Base-by-base conservation (phyloP, 2,797 vertebrate genomes). In the Myotis myotis region DNA sequence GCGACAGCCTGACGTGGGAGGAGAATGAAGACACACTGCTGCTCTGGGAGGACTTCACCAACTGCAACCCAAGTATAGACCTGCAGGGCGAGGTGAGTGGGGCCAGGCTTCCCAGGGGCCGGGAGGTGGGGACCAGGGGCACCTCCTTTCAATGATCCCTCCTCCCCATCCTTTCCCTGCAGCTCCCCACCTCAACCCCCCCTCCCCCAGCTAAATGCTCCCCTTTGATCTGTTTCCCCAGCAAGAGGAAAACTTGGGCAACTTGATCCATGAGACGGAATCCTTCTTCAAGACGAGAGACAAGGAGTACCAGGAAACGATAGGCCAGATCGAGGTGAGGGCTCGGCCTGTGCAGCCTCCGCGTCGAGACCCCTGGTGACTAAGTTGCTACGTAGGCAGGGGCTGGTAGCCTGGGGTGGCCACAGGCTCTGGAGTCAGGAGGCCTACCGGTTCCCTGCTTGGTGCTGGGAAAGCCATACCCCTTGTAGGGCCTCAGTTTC, bases 241-340 rank as follows among this genome's bases (percentile, higher is more conserved):
- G 98, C 99, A 99, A 98, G 99, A 99, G 78, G 99, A 99, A 98
- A 99, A 99, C 97, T 97, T 99, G 97, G 99, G 99, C 94, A 99
- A 99, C 98, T 97, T 99, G 97, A 99, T 99, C 89, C 98, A 99
- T 0, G 99, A 99, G 97, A 99, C 99, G 0, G 99, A 99, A 95
- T 99, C 99, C 28, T 99, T 99, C 94, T 99, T 99, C 98, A 99
- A 99, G 98, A 99, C 98, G 8, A 98, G 99, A 98, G 99, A 99
- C 98, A 98, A 99, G 97, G 99, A 99, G 95, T 99, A 99, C 97
- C 99, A 99, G 97, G 99, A 99, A 89, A 99, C 99, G n/a, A 99
- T 99, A 60, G 99, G 99, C 60, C 99, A 99, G 98, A 99, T 99
- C 1, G 99, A 99, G 99, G 99, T 99, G 97, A 98, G 98, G 60